Conservation (phyloP, 2,888 invertebrate genomes). For the Hyposoter dolosus region DNA sequence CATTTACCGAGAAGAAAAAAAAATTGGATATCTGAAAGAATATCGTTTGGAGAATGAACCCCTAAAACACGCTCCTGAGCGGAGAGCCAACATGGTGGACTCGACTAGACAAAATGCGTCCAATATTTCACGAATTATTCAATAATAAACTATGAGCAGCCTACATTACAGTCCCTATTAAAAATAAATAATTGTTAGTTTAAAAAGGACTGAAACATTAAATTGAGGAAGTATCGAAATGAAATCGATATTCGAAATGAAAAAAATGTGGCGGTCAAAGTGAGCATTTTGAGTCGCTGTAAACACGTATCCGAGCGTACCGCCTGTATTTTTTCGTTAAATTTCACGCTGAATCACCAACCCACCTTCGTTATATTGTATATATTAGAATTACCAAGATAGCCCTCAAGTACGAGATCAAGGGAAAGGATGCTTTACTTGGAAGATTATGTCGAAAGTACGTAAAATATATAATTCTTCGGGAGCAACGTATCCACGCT, state of each 20-base stretch:
- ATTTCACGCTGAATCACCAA: slow-evolving; percentile 71
- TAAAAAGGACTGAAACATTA: slow-evolving; percentile 21
- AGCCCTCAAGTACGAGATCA: slow-evolving; percentile 71
- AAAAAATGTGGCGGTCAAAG: slow-evolving; percentile 70
- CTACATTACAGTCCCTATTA: background rate
- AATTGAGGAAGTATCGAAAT: slow-evolving; percentile 34
- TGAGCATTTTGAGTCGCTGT: slow-evolving; percentile 76
- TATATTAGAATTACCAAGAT: slow-evolving; percentile 74
- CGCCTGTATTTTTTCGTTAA: slow-evolving; percentile 74
- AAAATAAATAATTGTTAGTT: slow-evolving; percentile 23
- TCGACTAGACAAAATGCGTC: slow-evolving; percentile 47
- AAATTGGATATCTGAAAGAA: slow-evolving; percentile 5
- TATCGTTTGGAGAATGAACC: background rate
- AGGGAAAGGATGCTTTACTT: slow-evolving; percentile 94
- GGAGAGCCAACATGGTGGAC: slow-evolving; percentile 64
- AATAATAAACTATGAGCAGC: slow-evolving; percentile 40
- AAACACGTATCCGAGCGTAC: slow-evolving; percentile 79
- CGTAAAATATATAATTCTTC: slow-evolving; percentile 84
- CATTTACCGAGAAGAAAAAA: background rate
- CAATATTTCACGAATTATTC: slow-evolving; percentile 59
- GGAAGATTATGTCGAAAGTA: slow-evolving; percentile 99
- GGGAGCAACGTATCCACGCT: slow-evolving; percentile 75
- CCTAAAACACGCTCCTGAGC: slow-evolving; percentile 62
- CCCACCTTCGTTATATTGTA: slow-evolving; percentile 75
- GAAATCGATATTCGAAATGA: slow-evolving; percentile 45